These are phyloP conservation scores for Ranitomeya variabilis DNA, from an alignment of 2,113 vertebrate species.

Conservation along the genomic window DNA sequence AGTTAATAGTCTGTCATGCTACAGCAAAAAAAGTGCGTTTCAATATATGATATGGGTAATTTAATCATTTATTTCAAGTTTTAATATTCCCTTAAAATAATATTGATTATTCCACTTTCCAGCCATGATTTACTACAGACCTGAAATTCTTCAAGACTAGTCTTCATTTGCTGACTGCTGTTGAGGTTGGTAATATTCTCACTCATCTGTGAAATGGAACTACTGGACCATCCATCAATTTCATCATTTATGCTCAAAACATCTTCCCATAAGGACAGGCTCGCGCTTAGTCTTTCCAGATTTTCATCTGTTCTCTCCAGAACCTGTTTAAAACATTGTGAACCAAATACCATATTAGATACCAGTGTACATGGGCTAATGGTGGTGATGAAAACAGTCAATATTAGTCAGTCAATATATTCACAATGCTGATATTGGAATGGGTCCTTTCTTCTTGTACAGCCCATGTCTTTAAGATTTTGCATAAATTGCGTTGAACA, in stretches of 20 bases:
- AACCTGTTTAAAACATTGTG: constrained; percentile 69
- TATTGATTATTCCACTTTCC: background rate
- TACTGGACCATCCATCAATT: constrained; percentile 82
- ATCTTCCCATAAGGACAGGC: constrained; percentile 85
- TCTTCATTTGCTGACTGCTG: constrained; percentile 74
- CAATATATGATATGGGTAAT: background rate
- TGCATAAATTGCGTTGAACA: too few species aligned
- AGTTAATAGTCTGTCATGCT: too few species aligned
- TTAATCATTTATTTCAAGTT: background rate
- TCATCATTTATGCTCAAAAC: constrained; percentile 80
- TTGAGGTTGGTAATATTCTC: constrained; percentile 76
- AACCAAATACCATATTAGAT: background rate
- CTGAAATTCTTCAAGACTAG: constrained; percentile 83
- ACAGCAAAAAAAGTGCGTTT: too few species aligned
- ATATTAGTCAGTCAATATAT: background rate
- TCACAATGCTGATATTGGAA: background rate
- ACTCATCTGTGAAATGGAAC: constrained; percentile 77
- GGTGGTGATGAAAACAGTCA: background rate
- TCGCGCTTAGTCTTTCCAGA: constrained; percentile 75
- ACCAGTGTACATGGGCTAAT: background rate
- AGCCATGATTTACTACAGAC: constrained; percentile 64
- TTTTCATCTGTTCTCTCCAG: constrained; percentile 89
- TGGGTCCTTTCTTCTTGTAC: too few species aligned
- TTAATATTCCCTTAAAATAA: background rate
- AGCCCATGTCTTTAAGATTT: too few species aligned